Percentiles rank a stretch among this genome's conserved stretches.
Conservation (phyloP, 2,888 invertebrate species). For the Andrena trimmerana region DNA sequence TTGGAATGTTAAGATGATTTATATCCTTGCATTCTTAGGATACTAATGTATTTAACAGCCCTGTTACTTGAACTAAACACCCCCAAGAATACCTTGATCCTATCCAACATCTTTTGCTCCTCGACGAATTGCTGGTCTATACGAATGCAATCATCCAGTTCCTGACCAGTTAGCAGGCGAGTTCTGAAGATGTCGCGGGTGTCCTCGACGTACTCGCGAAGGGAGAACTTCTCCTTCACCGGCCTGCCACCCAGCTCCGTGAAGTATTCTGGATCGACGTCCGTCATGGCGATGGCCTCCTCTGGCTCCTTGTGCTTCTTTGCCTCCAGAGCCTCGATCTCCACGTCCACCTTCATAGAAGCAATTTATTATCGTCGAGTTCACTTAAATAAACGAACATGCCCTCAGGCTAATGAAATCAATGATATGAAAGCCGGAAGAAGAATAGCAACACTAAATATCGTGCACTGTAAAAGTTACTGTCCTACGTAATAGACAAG, state of each 20-base stretch:
- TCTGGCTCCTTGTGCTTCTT: slow-evolving; percentile 85
- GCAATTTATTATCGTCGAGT: too few relatives aligned
- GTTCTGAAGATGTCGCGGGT: slow-evolving; percentile 86
- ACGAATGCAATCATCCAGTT: slow-evolving; percentile 86
- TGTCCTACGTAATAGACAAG: too few relatives aligned
- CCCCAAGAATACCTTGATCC: slow-evolving; percentile 80
- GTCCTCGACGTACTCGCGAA: slow-evolving; percentile 87
- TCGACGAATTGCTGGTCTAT: slow-evolving; percentile 87
- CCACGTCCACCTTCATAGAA: slow-evolving; percentile 69
- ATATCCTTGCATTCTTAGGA: too few relatives aligned
- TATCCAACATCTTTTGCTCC: slow-evolving; percentile 86
- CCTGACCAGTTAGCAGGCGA: slow-evolving; percentile 86
- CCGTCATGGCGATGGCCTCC: slow-evolving; percentile 87
- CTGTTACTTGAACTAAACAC: background rate
- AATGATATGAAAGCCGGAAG: too few relatives aligned
- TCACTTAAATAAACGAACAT: too few relatives aligned
- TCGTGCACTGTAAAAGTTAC: too few relatives aligned
- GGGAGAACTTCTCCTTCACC: slow-evolving; percentile 87
- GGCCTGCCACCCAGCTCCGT: slow-evolving; percentile 88
- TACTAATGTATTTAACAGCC: background rate
- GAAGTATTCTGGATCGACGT: slow-evolving; percentile 89
- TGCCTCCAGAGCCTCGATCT: slow-evolving; percentile 67
- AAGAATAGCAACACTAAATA: too few relatives aligned
- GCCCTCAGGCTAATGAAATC: too few relatives aligned
- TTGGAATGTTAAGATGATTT: too few relatives aligned